Evolutionary conservation across 2,113 vertebrate species (phyloP), one percentile per base, ranked within the genome.

Genomic region (Chamaetylas fuelleborni): DNA sequence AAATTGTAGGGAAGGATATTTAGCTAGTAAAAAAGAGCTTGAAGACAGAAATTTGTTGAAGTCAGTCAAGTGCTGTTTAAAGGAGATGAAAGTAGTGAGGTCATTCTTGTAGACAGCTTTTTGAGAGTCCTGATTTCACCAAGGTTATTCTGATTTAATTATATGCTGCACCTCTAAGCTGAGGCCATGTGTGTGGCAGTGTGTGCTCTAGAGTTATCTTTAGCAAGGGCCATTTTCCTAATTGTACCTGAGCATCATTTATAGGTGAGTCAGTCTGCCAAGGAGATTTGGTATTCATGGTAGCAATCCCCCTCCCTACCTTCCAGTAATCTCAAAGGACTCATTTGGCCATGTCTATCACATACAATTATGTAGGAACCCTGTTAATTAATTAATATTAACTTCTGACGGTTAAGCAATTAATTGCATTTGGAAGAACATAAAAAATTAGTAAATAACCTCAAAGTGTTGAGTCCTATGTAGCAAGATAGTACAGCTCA

Each of bases 381-480:
- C 64, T n/a, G 47, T 73, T 93, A 95, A 96, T 96, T 96, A 94
- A 92, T 96, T 92, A 78, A 92, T 94, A 95, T 76, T 90, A 82
- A 57, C 90, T 90, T 65, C 66, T 94, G 95, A 92, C 20, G 4
- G 34, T 85, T 89, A 79, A 70, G 60, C 58, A 93, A 83, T 91
- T 97, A 96, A 86, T 95, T 92, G 86, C 71, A 72, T 92, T 91
- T 88, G 69, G 81, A 92, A 91, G 81, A 92, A 61, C 88, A 77
- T 81, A 81, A 88, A 93, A 92, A 89, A 54, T 17, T 17, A 96
- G 92, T 93, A 97, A 97, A 97, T 96, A 97, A 90, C 57, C 81
- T 96, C 67, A 76, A 90, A 95, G 67, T 51, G 60, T 93, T 60
- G 90, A 84, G 47, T 94, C 71, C 86, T 93, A 56, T 94, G 96